These are phyloP conservation scores for Leptinotarsa defecta DNA, from an alignment of 1,140 invertebrate species.

Conservation along the genomic window DNA sequence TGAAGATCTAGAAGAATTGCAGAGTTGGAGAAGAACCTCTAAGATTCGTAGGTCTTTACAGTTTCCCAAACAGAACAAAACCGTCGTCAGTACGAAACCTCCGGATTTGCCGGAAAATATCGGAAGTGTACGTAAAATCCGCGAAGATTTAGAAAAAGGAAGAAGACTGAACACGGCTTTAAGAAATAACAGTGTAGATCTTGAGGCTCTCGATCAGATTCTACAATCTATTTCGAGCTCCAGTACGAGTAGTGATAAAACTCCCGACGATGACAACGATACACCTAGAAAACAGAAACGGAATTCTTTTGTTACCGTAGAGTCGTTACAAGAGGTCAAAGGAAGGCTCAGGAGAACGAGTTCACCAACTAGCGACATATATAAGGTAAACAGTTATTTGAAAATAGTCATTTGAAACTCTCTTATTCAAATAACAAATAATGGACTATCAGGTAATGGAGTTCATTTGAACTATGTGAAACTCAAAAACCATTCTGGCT, in stretches of 20 bases:
- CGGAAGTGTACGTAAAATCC: slow-evolving; percentile 60
- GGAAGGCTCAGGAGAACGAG: slow-evolving; percentile 59
- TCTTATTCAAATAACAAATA: background rate
- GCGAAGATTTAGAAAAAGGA: slow-evolving; percentile 60
- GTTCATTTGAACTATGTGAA: background rate
- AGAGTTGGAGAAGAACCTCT: slow-evolving; percentile 63
- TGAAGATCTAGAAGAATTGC: slow-evolving; percentile 51
- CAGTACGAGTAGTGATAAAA: slow-evolving; percentile 44
- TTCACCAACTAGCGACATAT: slow-evolving; percentile 56
- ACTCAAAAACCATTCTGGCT: too few relatives aligned
- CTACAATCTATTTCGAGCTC: slow-evolving; percentile 54
- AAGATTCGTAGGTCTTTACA: slow-evolving; percentile 67
- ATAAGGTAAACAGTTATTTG: slow-evolving; percentile 37
- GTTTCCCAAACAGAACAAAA: slow-evolving; percentile 58
- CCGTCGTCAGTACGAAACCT: slow-evolving; percentile 50
- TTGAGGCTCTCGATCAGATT: slow-evolving; percentile 58
- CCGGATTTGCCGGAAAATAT: slow-evolving; percentile 61
- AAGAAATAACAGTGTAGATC: slow-evolving; percentile 58
- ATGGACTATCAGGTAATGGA: slow-evolving; percentile 26
- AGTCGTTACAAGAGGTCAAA: slow-evolving; percentile 63
- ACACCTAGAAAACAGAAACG: slow-evolving; percentile 53
- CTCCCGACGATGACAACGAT: slow-evolving; percentile 52
- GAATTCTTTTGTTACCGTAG: slow-evolving; percentile 63
- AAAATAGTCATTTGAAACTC: background rate
- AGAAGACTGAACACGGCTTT: slow-evolving; percentile 58